Percentiles rank a stretch among this genome's conserved stretches.
phyloP scores from a whole-genome alignment of 2,797 vertebrate species.

The Cichlasoma orientale region DNA sequence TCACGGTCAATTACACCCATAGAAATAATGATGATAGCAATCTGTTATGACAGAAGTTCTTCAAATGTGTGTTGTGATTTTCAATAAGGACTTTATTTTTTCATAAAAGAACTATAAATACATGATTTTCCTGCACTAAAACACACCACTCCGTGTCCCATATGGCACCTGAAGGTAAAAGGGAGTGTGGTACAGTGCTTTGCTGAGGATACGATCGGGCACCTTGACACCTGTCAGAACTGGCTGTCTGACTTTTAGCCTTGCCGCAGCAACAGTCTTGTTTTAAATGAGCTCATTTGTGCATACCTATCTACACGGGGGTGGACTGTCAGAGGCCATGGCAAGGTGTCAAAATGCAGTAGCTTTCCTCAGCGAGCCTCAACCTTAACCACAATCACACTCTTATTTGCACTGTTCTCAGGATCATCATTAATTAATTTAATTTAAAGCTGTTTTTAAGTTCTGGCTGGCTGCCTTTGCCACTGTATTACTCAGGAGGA shows the following conservation, averaged over 20 bases:
- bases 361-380: conserved; percentile 11
- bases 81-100: not conserved
- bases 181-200: conserved; percentile 6
- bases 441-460: not conserved
- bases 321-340: conserved; percentile 59
- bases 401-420: conserved; percentile 1
- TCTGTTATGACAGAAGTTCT: conserved; percentile 2
- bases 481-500: not conserved
- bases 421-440: not conserved
- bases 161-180: conserved; percentile 21
- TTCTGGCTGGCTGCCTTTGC: not conserved
- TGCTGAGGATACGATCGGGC: conserved; percentile 21
- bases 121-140: conserved; percentile 1
- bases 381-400: not conserved
- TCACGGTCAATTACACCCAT: not conserved
- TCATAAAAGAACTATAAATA: conserved; percentile 3
- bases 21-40: not conserved
- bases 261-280: conserved; percentile 32
- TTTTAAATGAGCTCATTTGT: conserved; percentile 77
- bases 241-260: conserved; percentile 62
- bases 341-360: conserved; percentile 21
- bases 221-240: conserved; percentile 62
- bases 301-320: conserved; percentile 50
- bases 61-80: not conserved
- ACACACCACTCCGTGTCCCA: not conserved